These are phyloP conservation scores for Zophobas atratus DNA, from an alignment of 1,140 invertebrate species.

Conservation along the genomic window DNA sequence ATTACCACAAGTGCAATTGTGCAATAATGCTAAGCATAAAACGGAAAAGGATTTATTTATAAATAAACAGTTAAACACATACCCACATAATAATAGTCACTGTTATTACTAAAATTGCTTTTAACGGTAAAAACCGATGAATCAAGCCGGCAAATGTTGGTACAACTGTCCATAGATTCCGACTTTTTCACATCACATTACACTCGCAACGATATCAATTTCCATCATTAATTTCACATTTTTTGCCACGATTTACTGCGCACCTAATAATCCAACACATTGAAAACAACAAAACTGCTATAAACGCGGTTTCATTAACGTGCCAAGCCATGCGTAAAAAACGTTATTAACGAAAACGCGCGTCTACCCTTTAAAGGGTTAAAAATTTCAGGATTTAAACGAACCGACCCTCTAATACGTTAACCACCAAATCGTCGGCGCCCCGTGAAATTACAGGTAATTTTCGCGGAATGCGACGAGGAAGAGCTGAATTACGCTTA, in stretches of 20 bases:
- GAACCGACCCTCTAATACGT: slow-evolving; percentile 46
- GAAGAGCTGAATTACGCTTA: slow-evolving; percentile 6
- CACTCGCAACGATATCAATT: too few species aligned
- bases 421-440: slow-evolving; percentile 38
- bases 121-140: slow-evolving; percentile 21
- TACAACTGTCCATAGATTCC: slow-evolving; percentile 8
- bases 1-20: not conserved
- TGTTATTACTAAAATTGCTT: slow-evolving; percentile 34
- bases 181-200: not conserved
- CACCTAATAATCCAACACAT: not conserved
- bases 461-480: slow-evolving; percentile 11
- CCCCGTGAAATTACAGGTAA: slow-evolving; percentile 35
- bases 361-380: slow-evolving; percentile 45
- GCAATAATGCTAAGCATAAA: not conserved
- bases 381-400: slow-evolving; percentile 47
- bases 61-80: not conserved
- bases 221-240: too few species aligned
- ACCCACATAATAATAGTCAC: slow-evolving; percentile 1
- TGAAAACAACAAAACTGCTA: slow-evolving; percentile 55
- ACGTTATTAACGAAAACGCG: slow-evolving; percentile 59
- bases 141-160: slow-evolving; percentile 7
- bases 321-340: slow-evolving; percentile 57
- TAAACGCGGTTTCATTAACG: slow-evolving; percentile 57
- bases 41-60: slow-evolving; percentile 15
- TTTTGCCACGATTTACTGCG: too few species aligned